A percentile compares a stretch with the other conserved stretches of the same genome.
These are phyloP conservation scores for Zosterops borbonicus DNA, from an alignment of 2,113 vertebrate genomes.

Conservation along the genomic window DNA sequence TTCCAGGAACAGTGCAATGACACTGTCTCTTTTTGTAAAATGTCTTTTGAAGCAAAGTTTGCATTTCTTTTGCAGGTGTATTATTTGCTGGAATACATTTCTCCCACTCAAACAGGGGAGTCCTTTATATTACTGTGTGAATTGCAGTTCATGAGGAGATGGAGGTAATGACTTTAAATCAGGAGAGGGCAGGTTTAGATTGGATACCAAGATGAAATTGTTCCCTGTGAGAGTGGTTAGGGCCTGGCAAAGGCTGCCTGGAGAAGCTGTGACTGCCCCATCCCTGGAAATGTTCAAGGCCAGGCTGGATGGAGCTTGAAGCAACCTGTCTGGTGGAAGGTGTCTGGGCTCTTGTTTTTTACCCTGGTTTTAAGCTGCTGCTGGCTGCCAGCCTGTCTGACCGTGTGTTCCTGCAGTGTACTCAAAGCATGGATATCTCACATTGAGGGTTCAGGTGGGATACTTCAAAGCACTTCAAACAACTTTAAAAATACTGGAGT, in stretches of 20 bases:
- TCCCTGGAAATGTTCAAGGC: background rate
- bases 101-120: background rate
- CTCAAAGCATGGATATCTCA: background rate
- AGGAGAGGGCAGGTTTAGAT: background rate
- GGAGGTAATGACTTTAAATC: background rate
- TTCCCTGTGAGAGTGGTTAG: no score
- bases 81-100: background rate
- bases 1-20: background rate
- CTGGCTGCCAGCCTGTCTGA: background rate
- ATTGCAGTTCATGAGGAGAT: background rate
- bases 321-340: background rate
- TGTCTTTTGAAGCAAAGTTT: background rate
- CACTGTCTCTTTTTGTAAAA: background rate
- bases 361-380: background rate
- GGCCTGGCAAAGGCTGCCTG: background rate
- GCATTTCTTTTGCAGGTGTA: background rate
- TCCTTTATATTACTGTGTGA: background rate
- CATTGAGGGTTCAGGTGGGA: background rate
- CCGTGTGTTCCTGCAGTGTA: background rate
- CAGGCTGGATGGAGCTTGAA: background rate
- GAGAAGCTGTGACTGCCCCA: background rate
- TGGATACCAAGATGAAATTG: background rate
- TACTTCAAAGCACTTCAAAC: background rate
- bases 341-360: fast-evolving
- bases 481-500: background rate